Base-by-base conservation (phyloP, 2,797 vertebrate genomes). In the Muscicapa comitata region DNA sequence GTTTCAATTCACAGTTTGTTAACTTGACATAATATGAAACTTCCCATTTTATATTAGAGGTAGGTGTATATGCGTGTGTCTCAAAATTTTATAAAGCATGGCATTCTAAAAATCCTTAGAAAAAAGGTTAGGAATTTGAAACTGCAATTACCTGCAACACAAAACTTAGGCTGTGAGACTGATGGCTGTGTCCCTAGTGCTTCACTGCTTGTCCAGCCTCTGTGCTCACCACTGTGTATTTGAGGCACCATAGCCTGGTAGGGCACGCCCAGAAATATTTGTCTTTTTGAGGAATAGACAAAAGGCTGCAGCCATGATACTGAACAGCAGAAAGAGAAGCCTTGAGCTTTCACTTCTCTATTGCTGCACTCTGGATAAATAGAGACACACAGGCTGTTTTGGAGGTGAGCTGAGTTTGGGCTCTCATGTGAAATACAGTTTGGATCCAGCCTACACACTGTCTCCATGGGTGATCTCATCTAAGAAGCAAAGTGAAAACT, bases 151-250 rank as follows among this genome's bases (percentile, higher is more conserved):
- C 37, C 31, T 62, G 18, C 37, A 67, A 3, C 2, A 1, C 13
- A 20, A 14, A 37, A 25, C 7, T 29, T 48, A 23, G 48, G 33
- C 51, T 75, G 47, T 11, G 38, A 76, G 24, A 25, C 6, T n/a
- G 21, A 29, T 35, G 59, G 16, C 23, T 33, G 25, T 58, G 47
- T 47, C 50, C 28, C 19, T 6, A 7, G 29, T 33, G 38, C 15
- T 77, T 74, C 45, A 10, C n/a, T 31, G 2, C 28, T 37, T 21
- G 11, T 45, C 31, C 13, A 23, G 21, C 9, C 11, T 11, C 38
- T 0, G 1, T 10, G 15, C 23, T 63, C 77, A 81, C 35, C 26
- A 31, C 11, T 1, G 0, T 0, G 0, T 37, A 26, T 45, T 57
- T 25, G 59, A 40, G 31, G 31, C 40, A 40, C 37, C 3, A 1